Conservation (phyloP, 2,797 vertebrate genomes). For the Coendou prehensilis region DNA sequence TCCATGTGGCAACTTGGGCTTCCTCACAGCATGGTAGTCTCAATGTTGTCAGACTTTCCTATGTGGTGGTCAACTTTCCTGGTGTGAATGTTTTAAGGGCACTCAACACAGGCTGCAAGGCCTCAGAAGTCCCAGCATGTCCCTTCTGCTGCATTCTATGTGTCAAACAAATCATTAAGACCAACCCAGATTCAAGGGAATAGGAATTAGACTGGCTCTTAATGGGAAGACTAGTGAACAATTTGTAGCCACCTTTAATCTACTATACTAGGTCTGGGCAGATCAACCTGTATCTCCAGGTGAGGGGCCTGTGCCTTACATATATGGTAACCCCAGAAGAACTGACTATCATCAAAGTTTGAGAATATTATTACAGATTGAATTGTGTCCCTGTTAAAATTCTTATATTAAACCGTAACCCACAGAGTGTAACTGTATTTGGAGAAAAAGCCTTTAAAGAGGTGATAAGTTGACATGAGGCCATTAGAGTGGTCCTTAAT, state of each 20-base stretch:
- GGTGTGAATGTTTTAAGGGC: background rate
- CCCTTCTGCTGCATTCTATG: background rate
- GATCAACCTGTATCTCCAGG: background rate
- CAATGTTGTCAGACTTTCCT: background rate
- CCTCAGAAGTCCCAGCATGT: slow-evolving; percentile 1
- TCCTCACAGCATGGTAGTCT: background rate
- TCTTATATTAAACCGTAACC: background rate
- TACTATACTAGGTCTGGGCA: background rate
- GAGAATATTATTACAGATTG: background rate
- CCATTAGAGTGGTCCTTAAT: background rate
- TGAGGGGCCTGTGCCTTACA: background rate
- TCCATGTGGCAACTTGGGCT: background rate
- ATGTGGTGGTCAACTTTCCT: background rate
- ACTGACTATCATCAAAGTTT: background rate
- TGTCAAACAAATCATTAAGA: background rate
- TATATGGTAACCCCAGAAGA: background rate
- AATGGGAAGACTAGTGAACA: background rate
- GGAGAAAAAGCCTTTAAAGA: background rate
- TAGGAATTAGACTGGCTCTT: slow-evolving; percentile 12
- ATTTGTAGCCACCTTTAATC: slow-evolving; percentile 10
- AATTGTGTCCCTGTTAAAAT: background rate
- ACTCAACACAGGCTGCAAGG: background rate
- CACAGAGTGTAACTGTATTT: background rate
- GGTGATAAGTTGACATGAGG: background rate
- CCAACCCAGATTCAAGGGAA: background rate